A percentile compares a stretch with the other conserved stretches of the same genome.
These are phyloP conservation scores for Vimba vimba DNA, from an alignment of 2,113 vertebrate genomes.

Conservation along the genomic window DNA sequence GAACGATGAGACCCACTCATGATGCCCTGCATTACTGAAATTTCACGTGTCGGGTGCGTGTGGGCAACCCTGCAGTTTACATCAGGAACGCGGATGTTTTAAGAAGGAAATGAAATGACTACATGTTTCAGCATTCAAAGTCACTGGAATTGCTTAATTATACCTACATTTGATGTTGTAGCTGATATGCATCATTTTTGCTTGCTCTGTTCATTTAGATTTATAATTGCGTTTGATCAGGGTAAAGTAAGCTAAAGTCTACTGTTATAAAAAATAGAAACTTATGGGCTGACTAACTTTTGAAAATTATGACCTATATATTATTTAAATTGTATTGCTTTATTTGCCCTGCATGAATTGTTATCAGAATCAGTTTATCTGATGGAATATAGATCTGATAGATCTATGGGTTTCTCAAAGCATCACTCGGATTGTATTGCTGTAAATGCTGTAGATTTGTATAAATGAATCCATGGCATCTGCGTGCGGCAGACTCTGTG, in stretches of 20 bases:
- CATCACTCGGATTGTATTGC: not conserved
- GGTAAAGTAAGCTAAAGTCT: too few relatives aligned
- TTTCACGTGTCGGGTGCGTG: constrained; percentile 13
- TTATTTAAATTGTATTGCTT: not conserved
- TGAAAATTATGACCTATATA: not conserved
- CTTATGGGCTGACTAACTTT: not conserved
- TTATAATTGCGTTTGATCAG: not conserved
- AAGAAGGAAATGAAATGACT: not conserved
- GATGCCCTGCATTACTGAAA: not conserved
- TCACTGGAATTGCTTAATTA: not conserved
- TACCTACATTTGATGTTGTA: not conserved
- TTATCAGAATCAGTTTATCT: not conserved
- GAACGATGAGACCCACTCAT: not conserved
- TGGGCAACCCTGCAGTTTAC: not conserved
- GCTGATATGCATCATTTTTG: not conserved
- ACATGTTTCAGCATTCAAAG: not conserved
- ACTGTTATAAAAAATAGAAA: not conserved
- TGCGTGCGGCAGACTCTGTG: not conserved
- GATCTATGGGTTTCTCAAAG: not conserved
- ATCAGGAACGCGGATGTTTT: not conserved
- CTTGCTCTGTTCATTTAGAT: not conserved
- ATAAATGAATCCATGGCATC: not conserved
- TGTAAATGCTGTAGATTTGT: not conserved
- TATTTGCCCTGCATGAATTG: not conserved
- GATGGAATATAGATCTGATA: too few relatives aligned